phyloP scores from a whole-genome alignment of 1,140 invertebrate genomes.

The Drosophila quadrilineata region DNA sequence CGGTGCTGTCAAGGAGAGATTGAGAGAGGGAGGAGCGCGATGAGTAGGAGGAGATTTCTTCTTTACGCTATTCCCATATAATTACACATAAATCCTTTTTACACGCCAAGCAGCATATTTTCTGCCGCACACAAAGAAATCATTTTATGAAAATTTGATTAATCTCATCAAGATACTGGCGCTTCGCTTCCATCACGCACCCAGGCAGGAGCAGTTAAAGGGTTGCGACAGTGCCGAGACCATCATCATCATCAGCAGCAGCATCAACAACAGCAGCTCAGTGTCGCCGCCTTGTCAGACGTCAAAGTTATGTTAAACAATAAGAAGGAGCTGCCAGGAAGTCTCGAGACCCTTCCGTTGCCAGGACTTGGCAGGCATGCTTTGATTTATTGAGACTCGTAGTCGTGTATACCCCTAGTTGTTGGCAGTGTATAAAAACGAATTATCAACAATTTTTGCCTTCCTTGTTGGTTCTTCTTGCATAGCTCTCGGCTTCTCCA shows the following conservation, averaged over 20 bases:
- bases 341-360: too few relatives aligned
- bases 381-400: neutral
- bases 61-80: conserved; percentile 75
- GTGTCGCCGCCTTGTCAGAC: conserved; percentile 39
- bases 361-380: too few relatives aligned
- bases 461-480: conserved; percentile 21
- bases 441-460: conserved; percentile 73
- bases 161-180: conserved; percentile 79
- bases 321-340: neutral
- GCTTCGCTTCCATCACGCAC: conserved; percentile 27
- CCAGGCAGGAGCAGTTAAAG: conserved; percentile 24
- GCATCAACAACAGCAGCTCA: conserved; percentile 32
- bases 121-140: conserved; percentile 55
- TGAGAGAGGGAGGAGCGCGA: too few relatives aligned
- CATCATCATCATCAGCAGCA: conserved; percentile 1
- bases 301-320: conserved; percentile 40
- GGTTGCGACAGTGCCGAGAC: conserved; percentile 23
- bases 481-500: neutral
- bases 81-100: conserved; percentile 78
- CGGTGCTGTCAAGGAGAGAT: too few relatives aligned
- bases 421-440: conserved; percentile 55
- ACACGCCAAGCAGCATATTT: conserved; percentile 70
- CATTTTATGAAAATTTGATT: conserved; percentile 81
- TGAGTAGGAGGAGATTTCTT: too few relatives aligned
- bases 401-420: neutral